phyloP scores from a whole-genome alignment of 2,888 invertebrate genomes.

The Nudaria mundana region DNA sequence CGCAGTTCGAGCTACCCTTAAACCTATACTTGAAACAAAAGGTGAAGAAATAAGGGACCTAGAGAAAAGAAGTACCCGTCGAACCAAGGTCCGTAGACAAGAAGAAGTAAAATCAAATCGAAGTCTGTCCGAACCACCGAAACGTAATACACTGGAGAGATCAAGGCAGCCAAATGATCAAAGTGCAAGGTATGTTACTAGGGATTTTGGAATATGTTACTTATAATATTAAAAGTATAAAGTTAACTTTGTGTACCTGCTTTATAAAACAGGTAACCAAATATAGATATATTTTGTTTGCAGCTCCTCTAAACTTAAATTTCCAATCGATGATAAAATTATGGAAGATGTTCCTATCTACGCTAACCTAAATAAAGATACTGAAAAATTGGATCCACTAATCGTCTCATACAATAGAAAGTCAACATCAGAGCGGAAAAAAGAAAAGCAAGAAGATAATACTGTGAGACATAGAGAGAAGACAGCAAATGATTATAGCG shows the following conservation, averaged over 20 bases:
- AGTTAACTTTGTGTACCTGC: too few species aligned
- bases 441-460: constrained; percentile 11
- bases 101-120: constrained; percentile 42
- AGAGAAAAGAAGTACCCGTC: constrained; percentile 33
- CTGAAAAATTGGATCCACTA: constrained; percentile 12
- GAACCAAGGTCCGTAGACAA: constrained; percentile 48
- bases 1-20: constrained; percentile 40
- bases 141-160: constrained; percentile 31
- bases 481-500: neutral
- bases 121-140: constrained; percentile 64
- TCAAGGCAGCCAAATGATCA: constrained; percentile 25
- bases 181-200: constrained; percentile 31
- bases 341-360: constrained; percentile 40
- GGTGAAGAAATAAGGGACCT: constrained; percentile 28
- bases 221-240: too few species aligned
- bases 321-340: constrained; percentile 14
- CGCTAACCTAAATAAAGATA: constrained; percentile 37
- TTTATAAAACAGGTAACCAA: neutral
- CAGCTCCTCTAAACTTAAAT: too few species aligned
- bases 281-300: too few species aligned
- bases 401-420: constrained; percentile 11
- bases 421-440: constrained; percentile 10
- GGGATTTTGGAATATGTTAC: neutral
- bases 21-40: constrained; percentile 58
- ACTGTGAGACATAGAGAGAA: constrained; percentile 13